Base-by-base conservation (phyloP, 2,888 invertebrate species). In the Eristalinus aeneus region DNA sequence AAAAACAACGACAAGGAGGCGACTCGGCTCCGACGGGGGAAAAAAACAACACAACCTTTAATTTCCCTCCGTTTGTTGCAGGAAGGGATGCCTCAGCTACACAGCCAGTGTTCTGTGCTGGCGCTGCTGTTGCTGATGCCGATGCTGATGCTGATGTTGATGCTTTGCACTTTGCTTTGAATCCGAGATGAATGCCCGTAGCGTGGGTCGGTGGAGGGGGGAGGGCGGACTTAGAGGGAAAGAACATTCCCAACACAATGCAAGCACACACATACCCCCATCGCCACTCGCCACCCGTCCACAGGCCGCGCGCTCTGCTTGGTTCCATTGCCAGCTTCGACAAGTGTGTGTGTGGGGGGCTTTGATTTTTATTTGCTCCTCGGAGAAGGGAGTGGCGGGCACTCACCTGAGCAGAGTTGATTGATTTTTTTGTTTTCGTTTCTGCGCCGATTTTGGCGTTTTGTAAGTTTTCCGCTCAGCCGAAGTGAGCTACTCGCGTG, bases 11-110 rank as follows among this genome's bases (percentile, higher is more conserved):
- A 39, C 2, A 39, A 39, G 39, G 39, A 2, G 39, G 11, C 1
- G 12, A 39, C 2, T 2, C 2, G 39, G 6, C n/a, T n/a, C n/a
- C n/a, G 6, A 10, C n/a, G 39, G 6, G 6, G 46, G 71, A 58
- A 80, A 76, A 68, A 79, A 71, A 75, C 75, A 82, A 81, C 76
- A 73, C 46, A 76, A 81, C 69, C 77, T 77, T 86, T 78, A 86
- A 82, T 86, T 86, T 86, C 82, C 77, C 77, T 86, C 86, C 82
- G 86, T 78, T 82, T 82, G 77, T 72, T 71, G 65, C 84, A 80
- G 80, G 74, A 80, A 74, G 74, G 63, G 68, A 80, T 74, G 69
- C 73, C 56, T 68, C 27, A 46, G 46, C 46, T 46, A 46, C 46
- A 46, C 46, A 16, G 46, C 16, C 8, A 46, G 46, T 46, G 46